A percentile compares a stretch with the other conserved stretches of the same genome.
phyloP scores from a whole-genome alignment of 2,888 invertebrate genomes.

The Hyposoter dolosus region DNA sequence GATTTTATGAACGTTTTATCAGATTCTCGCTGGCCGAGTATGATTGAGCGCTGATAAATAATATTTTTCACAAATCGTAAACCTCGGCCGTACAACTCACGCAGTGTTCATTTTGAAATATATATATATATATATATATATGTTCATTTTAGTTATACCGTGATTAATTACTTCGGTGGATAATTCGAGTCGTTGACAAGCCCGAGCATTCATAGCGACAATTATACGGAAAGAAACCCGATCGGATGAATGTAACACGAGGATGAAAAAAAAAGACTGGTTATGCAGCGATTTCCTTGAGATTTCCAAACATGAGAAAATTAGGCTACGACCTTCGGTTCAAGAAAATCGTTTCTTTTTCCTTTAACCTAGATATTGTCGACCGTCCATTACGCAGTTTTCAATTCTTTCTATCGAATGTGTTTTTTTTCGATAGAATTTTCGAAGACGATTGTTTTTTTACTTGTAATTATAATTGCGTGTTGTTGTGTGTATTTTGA shows the following conservation, averaged over 20 bases:
- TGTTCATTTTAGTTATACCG: background rate
- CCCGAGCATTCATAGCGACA: conserved; percentile 54
- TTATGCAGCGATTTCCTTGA: conserved; percentile 34
- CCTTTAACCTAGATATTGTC: background rate
- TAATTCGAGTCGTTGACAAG: conserved; percentile 31
- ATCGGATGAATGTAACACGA: background rate
- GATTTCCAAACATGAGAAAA: conserved; percentile 32
- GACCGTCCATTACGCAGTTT: background rate
- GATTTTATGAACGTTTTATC: conserved; percentile 7
- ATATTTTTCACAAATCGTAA: conserved; percentile 44
- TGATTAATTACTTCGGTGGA: conserved; percentile 47
- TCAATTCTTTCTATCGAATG: background rate
- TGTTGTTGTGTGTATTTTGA: background rate
- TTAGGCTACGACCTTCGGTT: conserved; percentile 27
- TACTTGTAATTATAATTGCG: background rate
- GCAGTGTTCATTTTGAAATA: background rate
- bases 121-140: conserved; percentile 2
- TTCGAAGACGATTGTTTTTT: background rate
- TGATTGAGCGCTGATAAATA: conserved; percentile 31
- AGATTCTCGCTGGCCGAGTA: background rate
- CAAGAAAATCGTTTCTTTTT: conserved; percentile 11
- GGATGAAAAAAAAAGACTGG: conserved; percentile 18
- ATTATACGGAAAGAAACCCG: conserved; percentile 41
- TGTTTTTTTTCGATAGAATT: background rate
- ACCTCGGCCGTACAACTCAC: background rate